These are phyloP conservation scores for Drosophila silvestris DNA, from an alignment of 2,888 invertebrate genomes.

Conservation along the genomic window DNA sequence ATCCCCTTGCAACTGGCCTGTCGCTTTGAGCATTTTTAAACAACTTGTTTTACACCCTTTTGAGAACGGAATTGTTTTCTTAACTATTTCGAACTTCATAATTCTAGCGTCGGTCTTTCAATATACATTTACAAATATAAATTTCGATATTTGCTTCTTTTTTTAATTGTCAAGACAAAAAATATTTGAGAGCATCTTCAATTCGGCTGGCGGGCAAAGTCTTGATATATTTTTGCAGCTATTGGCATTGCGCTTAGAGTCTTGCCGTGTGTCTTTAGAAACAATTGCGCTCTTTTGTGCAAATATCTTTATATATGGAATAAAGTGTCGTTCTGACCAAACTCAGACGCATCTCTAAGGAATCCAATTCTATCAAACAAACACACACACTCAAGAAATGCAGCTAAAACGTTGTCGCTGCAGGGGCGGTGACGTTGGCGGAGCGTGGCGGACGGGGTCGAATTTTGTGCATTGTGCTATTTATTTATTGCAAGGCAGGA, in stretches of 20 bases:
- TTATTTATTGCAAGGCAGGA: slow-evolving; percentile 67
- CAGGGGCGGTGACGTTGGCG: slow-evolving; percentile 26
- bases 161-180: not conserved
- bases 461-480: slow-evolving; percentile 72
- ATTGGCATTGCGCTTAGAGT: slow-evolving; percentile 52
- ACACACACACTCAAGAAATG: slow-evolving; percentile 27
- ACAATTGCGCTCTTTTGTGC: slow-evolving; percentile 77
- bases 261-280: slow-evolving; percentile 70
- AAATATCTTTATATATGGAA: slow-evolving; percentile 64
- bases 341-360: slow-evolving; percentile 40
- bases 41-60: slow-evolving; percentile 10
- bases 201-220: slow-evolving; percentile 28
- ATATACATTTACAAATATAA: not conserved
- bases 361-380: slow-evolving; percentile 47
- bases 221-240: slow-evolving; percentile 13
- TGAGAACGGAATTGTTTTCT: not conserved
- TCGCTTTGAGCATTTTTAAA: slow-evolving; percentile 50
- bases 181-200: slow-evolving; percentile 34
- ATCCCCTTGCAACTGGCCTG: slow-evolving; percentile 60
- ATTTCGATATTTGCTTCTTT: not conserved
- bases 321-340: slow-evolving; percentile 41
- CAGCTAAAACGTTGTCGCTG: slow-evolving; percentile 50
- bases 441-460: slow-evolving; percentile 1
- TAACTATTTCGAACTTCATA: not conserved
- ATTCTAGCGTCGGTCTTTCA: not conserved